phyloP scores from a whole-genome alignment of 2,113 vertebrate species.

The Lanius ludovicianus region DNA sequence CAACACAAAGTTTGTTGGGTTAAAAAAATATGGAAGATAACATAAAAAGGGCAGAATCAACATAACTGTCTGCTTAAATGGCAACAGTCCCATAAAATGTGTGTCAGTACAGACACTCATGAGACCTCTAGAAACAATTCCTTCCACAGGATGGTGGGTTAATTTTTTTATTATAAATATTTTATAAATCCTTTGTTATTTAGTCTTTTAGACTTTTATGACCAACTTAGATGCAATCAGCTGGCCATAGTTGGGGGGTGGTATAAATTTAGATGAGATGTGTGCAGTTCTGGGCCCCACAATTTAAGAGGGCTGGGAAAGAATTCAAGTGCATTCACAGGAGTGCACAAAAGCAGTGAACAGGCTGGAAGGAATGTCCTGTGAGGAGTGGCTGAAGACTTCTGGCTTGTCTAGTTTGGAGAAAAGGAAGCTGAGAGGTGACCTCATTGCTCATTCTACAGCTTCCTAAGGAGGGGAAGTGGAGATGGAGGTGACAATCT shows the following conservation, averaged over 20 bases:
- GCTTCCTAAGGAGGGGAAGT: neutral
- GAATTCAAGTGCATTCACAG: neutral
- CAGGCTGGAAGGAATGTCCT: neutral
- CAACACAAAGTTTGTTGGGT: neutral
- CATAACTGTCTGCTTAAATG: neutral
- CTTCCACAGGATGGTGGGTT: neutral
- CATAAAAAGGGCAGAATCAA: neutral
- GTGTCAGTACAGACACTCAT: accelerated
- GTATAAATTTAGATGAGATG: neutral
- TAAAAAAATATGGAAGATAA: neutral
- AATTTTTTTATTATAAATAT: neutral
- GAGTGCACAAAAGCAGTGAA: neutral
- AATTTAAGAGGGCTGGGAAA: neutral
- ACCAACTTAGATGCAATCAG: neutral
- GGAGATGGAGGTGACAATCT: neutral
- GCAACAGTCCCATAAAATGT: neutral
- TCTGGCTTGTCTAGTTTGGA: neutral
- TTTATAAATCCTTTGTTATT: neutral
- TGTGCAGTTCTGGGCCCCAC: neutral
- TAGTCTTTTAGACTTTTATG: neutral
- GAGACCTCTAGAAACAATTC: neutral
- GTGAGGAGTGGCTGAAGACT: neutral
- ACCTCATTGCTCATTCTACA: neutral
- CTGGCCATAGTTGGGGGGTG: accelerated
- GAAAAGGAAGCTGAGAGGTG: neutral